These are phyloP conservation scores for Salvelinus sp. DNA, from an alignment of 2,113 vertebrate species.

Conservation along the genomic window DNA sequence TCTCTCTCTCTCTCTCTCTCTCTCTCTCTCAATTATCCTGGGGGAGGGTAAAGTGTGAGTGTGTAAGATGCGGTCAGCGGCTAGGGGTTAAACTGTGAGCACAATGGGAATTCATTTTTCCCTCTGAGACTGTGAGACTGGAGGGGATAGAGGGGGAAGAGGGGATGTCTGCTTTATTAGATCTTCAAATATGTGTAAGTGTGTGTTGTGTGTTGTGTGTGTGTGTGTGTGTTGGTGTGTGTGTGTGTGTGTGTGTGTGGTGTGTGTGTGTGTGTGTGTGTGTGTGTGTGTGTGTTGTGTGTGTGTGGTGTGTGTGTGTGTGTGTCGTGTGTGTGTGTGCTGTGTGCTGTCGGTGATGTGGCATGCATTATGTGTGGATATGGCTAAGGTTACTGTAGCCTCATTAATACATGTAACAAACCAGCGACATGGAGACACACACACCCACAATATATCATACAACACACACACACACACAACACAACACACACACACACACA, in stretches of 20 bases:
- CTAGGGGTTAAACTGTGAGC: too few species aligned
- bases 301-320: neutral
- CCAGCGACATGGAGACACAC: conserved; percentile 20
- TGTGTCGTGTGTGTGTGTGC: conserved; percentile 27
- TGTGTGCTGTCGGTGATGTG: conserved; percentile 50
- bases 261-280: conserved; percentile 23
- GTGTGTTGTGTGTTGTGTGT: neutral
- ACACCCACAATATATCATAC: neutral
- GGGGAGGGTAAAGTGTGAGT: too few species aligned
- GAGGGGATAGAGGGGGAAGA: neutral
- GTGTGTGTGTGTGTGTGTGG: neutral
- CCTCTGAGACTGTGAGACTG: too few species aligned
- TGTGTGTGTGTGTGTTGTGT: conserved; percentile 4
- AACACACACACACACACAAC: neutral
- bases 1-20: conserved; percentile 35
- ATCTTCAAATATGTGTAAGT: neutral
- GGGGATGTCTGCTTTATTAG: neutral
- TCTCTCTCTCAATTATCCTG: neutral
- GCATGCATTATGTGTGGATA: conserved; percentile 11
- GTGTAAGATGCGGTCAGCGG: too few species aligned
- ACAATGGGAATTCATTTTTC: too few species aligned
- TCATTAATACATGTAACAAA: conserved; percentile 50
- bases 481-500: too few species aligned
- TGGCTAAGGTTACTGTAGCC: conserved; percentile 49
- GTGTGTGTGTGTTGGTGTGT: neutral